phyloP scores from a whole-genome alignment of 2,888 invertebrate species.

The Silvanus unidentatus region DNA sequence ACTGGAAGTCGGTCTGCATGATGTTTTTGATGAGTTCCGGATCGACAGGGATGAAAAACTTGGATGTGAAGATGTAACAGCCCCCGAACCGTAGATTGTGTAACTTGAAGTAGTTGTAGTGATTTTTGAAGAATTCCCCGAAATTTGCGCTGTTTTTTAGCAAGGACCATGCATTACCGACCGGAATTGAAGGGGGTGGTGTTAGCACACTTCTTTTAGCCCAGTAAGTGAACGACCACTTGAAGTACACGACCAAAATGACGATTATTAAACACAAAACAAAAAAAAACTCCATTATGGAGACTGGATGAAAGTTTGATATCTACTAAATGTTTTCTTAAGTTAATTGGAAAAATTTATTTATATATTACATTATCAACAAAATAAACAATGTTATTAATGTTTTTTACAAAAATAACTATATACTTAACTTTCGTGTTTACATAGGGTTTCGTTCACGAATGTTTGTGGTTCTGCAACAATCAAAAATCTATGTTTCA shows the following conservation, averaged over 20 bases:
- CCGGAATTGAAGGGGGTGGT: constrained; percentile 26
- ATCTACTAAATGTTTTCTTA: too few species aligned
- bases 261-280: too few species aligned
- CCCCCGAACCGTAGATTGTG: constrained; percentile 21
- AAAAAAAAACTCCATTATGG: too few species aligned
- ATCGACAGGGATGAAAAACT: constrained; percentile 25
- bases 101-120: constrained; percentile 15
- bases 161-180: constrained; percentile 13
- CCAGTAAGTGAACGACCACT: constrained; percentile 30
- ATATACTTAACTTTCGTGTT: too few species aligned
- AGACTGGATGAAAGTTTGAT: too few species aligned
- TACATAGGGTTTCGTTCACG: too few species aligned
- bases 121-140: constrained; percentile 8
- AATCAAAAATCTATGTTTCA: too few species aligned
- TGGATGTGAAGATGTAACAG: constrained; percentile 20
- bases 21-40: constrained; percentile 34
- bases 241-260: constrained; percentile 18
- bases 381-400: too few species aligned
- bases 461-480: too few species aligned
- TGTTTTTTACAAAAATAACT: too few species aligned
- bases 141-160: constrained; percentile 5
- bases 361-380: too few species aligned
- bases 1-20: constrained; percentile 34
- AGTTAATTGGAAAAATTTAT: too few species aligned
- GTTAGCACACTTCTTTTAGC: constrained; percentile 26